phyloP scores from a whole-genome alignment of 2,113 vertebrate species.

The chimpanzee (Pan troglodytes) region NHGRI_mPanTro3-v2.1_pri NC_072401.2:65487001-65487500 shows the following conservation, averaged over 20 bases:
- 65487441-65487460: not conserved
- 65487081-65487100: not conserved
- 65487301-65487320: not conserved
- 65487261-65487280: not conserved
- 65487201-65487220: not conserved
- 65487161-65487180: not conserved
- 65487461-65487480: not conserved
- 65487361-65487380: not conserved
- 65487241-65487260: not conserved
- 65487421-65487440: not conserved
- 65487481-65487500: not conserved
- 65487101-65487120: not conserved
- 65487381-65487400: not conserved
- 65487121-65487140: not conserved
- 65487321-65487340: not conserved
- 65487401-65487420: not conserved
- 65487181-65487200: not conserved
- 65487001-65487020: not conserved
- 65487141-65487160: not conserved
- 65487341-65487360: not conserved
- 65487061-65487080: not conserved
- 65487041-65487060: not conserved
- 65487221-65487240: not conserved
- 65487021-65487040: not conserved
- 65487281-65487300: not conserved